These are phyloP conservation scores for Trachemys scripta DNA, from an alignment of 2,113 vertebrate genomes.

Conservation along the genomic window DNA sequence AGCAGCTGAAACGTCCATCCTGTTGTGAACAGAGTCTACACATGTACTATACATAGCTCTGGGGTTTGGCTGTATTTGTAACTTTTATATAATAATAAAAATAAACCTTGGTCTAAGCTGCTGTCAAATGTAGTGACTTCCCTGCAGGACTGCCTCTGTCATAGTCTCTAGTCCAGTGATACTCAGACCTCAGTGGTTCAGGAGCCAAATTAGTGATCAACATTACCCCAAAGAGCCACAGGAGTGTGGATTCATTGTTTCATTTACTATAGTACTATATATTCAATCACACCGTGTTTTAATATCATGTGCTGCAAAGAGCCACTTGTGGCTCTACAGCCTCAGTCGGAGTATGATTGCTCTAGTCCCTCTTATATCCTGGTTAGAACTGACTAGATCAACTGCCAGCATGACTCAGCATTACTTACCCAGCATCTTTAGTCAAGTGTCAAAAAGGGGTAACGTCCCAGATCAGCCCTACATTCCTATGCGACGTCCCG, in stretches of 20 bases:
- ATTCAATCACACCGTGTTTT: neutral
- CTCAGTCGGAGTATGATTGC: neutral
- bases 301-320: neutral
- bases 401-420: neutral
- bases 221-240: neutral
- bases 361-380: neutral
- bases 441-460: neutral
- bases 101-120: neutral
- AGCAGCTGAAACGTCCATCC: neutral
- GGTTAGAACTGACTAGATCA: accelerated
- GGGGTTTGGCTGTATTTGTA: neutral
- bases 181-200: neutral
- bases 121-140: neutral
- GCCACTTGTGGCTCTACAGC: neutral
- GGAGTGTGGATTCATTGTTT: neutral
- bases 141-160: accelerated
- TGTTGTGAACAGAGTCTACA: neutral
- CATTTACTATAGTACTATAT: neutral
- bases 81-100: neutral
- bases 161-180: accelerated
- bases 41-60: neutral
- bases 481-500: accelerated
- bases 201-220: neutral
- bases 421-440: neutral
- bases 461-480: accelerated